These are phyloP conservation scores for Tethya wilhelma DNA, from an alignment of 37 sponge, comb jelly and placozoan species.

Conservation along the genomic window DNA sequence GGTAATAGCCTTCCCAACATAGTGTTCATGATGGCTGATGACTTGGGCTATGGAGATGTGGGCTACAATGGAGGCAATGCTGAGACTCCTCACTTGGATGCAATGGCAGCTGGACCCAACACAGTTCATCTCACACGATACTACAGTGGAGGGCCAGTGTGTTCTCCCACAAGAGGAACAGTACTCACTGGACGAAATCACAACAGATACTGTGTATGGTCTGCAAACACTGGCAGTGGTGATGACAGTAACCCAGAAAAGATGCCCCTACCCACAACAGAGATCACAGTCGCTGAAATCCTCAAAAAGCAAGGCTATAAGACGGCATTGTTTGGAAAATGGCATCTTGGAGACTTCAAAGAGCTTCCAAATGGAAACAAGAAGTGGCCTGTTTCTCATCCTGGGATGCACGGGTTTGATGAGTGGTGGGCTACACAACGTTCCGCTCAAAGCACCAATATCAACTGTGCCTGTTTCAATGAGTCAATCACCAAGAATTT, in stretches of 20 bases:
- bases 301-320: constrained; percentile 35
- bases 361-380: constrained; percentile 37
- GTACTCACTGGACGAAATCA: constrained; percentile 80
- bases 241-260: constrained; percentile 41
- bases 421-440: constrained; percentile 78
- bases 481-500: background rate
- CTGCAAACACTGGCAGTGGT: constrained; percentile 55
- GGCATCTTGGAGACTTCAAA: constrained; percentile 73
- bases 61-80: constrained; percentile 66
- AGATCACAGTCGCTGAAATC: constrained; percentile 57
- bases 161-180: constrained; percentile 77
- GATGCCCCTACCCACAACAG: constrained; percentile 48
- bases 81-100: constrained; percentile 65
- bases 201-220: constrained; percentile 77
- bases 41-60: constrained; percentile 71
- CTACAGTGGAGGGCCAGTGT: constrained; percentile 75
- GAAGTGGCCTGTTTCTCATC: constrained; percentile 76
- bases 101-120: constrained; percentile 61
- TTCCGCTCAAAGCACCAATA: constrained; percentile 51
- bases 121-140: constrained; percentile 55
- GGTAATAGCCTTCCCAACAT: constrained; percentile 42
- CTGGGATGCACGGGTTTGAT: constrained; percentile 73
- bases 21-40: constrained; percentile 76
- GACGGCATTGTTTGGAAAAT: constrained; percentile 66
- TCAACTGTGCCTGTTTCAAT: constrained; percentile 72